phyloP scores from a whole-genome alignment of 2,888 invertebrate species.

The Chrysopilus asiliformis region DNA sequence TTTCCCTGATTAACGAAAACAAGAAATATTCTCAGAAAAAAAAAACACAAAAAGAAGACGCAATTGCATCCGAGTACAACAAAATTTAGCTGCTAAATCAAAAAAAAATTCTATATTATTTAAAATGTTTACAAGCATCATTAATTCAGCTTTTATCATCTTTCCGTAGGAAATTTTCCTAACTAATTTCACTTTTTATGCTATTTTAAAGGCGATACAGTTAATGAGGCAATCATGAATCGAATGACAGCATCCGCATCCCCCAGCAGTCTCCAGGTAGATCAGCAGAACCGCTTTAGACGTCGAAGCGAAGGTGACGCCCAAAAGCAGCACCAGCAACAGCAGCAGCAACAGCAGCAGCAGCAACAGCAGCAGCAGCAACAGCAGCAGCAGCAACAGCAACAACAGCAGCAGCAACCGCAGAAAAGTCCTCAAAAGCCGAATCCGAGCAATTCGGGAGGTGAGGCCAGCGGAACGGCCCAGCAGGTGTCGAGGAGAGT shows the following conservation, averaged over 20 bases:
- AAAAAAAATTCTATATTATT: too few species aligned
- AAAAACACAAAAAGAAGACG: too few species aligned
- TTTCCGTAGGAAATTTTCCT: too few species aligned
- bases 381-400: conserved; percentile 18
- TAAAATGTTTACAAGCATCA: too few species aligned
- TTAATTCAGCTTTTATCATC: too few species aligned
- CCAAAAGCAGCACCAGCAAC: conserved; percentile 25
- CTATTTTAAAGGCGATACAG: conserved; percentile 28
- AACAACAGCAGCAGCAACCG: conserved; percentile 4
- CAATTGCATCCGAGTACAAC: too few species aligned
- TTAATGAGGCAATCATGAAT: conserved; percentile 22
- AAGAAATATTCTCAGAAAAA: too few species aligned
- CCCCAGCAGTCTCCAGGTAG: conserved; percentile 21
- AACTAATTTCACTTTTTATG: too few species aligned
- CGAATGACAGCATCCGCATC: conserved; percentile 22
- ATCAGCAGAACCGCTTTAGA: conserved; percentile 34
- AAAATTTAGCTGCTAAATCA: too few species aligned
- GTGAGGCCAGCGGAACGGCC: conserved; percentile 6
- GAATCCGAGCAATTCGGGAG: conserved; percentile 1
- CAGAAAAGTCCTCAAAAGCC: neutral
- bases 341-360: conserved; percentile 18
- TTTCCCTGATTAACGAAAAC: too few species aligned
- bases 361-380: conserved; percentile 6
- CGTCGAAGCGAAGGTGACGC: conserved; percentile 52
- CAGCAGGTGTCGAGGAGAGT: conserved; percentile 39